These are phyloP conservation scores for Drosophila suzukii DNA, from an alignment of 1,140 invertebrate species.

Conservation along the genomic window DNA sequence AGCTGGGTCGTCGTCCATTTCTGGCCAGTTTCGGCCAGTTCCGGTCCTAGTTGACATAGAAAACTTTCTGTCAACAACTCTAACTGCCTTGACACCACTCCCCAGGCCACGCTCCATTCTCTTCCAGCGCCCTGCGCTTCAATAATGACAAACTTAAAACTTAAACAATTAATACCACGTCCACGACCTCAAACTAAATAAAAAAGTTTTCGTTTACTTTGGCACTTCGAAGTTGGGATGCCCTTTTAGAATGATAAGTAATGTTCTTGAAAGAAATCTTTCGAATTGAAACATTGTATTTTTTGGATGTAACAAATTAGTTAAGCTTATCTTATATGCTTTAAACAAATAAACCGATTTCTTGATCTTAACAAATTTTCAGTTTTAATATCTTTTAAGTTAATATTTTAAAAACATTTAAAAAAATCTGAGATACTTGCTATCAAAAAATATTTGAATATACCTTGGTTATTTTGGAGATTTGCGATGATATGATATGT, in stretches of 20 bases:
- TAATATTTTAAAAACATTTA: too few species aligned
- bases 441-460: too few species aligned
- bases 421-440: too few species aligned
- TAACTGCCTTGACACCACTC: conserved; percentile 47
- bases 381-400: too few species aligned
- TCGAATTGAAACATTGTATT: too few species aligned
- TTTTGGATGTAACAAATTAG: too few species aligned
- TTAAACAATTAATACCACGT: conserved; percentile 69
- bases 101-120: conserved; percentile 3
- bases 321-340: too few species aligned
- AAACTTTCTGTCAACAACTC: conserved; percentile 77
- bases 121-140: conserved; percentile 24
- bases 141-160: conserved; percentile 71
- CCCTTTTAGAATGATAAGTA: conserved; percentile 1
- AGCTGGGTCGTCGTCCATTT: conserved; percentile 28
- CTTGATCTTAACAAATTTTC: too few species aligned
- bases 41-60: conserved; percentile 70
- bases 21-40: conserved; percentile 32
- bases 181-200: conserved; percentile 47
- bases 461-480: too few species aligned
- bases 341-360: too few species aligned
- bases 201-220: conserved; percentile 17
- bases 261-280: too few species aligned
- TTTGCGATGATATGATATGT: too few species aligned
- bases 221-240: conserved; percentile 6